Conservation (phyloP, 2,113 vertebrate species). For the Picathartes gymnocephalus region DNA sequence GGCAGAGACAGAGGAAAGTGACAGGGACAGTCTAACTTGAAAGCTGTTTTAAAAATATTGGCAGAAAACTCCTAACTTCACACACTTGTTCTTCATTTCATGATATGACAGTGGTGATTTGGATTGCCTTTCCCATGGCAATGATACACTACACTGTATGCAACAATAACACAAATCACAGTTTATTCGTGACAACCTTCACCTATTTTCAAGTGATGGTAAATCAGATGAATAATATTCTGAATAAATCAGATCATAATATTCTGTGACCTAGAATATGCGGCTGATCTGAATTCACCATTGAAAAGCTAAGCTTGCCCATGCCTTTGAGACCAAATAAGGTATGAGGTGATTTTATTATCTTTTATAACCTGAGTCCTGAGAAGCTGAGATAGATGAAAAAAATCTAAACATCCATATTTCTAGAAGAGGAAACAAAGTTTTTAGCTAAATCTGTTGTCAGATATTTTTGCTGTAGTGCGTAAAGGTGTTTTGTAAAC, state of each 20-base stretch:
- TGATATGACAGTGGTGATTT: neutral
- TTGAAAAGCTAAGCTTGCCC: neutral
- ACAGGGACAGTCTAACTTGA: neutral
- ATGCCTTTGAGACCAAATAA: neutral
- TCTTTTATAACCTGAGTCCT: neutral
- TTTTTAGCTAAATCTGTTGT: neutral
- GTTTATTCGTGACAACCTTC: neutral
- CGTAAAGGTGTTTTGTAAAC: neutral
- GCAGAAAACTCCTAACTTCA: neutral
- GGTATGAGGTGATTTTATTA: neutral
- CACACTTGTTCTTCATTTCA: neutral
- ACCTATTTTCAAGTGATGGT: rapidly evolving
- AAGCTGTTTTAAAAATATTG: neutral
- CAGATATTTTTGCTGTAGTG: neutral
- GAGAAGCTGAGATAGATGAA: neutral
- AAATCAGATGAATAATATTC: neutral
- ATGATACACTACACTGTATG: neutral
- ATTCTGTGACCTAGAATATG: neutral
- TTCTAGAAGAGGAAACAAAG: neutral
- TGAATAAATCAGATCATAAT: neutral
- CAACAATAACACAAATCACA: neutral
- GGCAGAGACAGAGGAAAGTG: neutral
- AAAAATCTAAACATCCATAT: neutral
- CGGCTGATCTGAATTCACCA: neutral
- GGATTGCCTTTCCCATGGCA: neutral